Conservation (phyloP, 2,888 invertebrate species). For the Spialia ferax region DNA sequence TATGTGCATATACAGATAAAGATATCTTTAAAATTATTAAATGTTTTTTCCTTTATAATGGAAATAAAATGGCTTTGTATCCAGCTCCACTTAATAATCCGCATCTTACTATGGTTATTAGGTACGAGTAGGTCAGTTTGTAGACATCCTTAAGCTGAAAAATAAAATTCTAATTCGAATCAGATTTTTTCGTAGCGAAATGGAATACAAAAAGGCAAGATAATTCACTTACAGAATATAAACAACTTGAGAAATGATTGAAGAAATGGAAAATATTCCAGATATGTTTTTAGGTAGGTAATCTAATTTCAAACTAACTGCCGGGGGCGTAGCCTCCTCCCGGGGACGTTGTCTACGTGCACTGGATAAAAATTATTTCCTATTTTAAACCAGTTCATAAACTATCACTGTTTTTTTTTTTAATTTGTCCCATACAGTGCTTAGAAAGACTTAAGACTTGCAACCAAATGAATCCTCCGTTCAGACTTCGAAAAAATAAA, state of each 20-base stretch:
- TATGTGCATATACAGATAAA: too few relatives aligned
- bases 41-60: too few relatives aligned
- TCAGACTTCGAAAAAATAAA: too few relatives aligned
- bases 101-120: background rate
- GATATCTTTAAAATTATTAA: background rate
- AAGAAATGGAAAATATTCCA: background rate
- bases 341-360: background rate
- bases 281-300: constrained; percentile 4
- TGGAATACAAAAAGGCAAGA: constrained; percentile 9
- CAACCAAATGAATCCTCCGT: too few relatives aligned
- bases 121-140: too few relatives aligned
- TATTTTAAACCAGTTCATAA: background rate
- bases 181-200: background rate
- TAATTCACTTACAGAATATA: constrained; percentile 9
- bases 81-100: background rate
- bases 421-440: too few relatives aligned
- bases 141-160: background rate
- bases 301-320: background rate
- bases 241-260: background rate
- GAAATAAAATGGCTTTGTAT: background rate
- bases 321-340: background rate
- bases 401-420: too few relatives aligned
- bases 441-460: too few relatives aligned
- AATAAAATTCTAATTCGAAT: constrained; percentile 6
- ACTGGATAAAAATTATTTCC: background rate